phyloP scores from a whole-genome alignment of 1,140 invertebrate species.

The Lepidurus couesii region DNA sequence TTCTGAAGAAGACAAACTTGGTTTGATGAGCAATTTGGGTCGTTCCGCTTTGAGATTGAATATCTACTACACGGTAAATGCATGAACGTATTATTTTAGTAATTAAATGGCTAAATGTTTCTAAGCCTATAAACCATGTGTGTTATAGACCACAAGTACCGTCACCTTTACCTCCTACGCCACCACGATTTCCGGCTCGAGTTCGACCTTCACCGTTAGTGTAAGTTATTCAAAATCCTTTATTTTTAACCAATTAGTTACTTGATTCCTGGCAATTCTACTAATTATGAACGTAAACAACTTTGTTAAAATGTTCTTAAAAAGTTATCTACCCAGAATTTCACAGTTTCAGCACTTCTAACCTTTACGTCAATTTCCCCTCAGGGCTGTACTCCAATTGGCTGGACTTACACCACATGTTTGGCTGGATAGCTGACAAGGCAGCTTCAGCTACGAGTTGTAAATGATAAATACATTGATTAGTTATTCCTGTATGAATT shows the following conservation, averaged over 20 bases:
- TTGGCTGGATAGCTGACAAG: too few species aligned
- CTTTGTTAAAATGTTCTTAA: not conserved
- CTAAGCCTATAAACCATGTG: not conserved
- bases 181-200: not conserved
- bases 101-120: not conserved
- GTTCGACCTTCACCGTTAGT: not conserved
- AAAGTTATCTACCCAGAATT: not conserved
- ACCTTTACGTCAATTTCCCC: not conserved
- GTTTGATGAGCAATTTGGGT: too few species aligned
- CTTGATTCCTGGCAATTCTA: too few species aligned
- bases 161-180: not conserved
- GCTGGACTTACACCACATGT: not conserved
- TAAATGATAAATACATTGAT: too few species aligned
- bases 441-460: too few species aligned
- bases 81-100: too few species aligned
- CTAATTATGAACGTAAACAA: too few species aligned
- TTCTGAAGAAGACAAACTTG: too few species aligned
- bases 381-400: not conserved
- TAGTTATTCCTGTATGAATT: too few species aligned
- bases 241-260: too few species aligned
- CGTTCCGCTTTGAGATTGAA: too few species aligned
- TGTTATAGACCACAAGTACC: not conserved
- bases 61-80: too few species aligned
- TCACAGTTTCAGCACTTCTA: not conserved
- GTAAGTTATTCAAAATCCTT: not conserved